A percentile compares a stretch with the other conserved stretches of the same genome.
Conservation (phyloP, 1,140 invertebrate species). For the Eurosta solidaginis region DNA sequence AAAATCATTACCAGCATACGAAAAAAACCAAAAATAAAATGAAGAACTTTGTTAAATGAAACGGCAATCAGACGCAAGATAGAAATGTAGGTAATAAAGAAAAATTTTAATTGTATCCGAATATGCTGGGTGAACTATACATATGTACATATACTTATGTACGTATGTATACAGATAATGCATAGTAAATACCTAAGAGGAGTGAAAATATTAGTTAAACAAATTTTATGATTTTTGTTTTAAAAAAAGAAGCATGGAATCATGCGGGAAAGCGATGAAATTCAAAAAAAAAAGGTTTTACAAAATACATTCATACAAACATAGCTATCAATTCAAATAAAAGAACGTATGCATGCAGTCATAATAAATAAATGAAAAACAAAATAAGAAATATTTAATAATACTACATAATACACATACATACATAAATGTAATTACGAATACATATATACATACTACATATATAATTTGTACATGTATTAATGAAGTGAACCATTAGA, state of each 20-base stretch:
- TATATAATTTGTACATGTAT: conserved; percentile 3
- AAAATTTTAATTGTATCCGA: neutral
- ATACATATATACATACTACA: neutral
- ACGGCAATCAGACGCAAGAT: conserved; percentile 11
- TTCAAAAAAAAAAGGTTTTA: neutral
- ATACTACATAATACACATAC: neutral
- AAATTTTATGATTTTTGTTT: neutral
- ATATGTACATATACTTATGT: too few relatives aligned
- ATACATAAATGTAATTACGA: neutral
- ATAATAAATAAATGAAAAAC: too few relatives aligned
- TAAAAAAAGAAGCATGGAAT: neutral
- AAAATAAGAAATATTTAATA: too few relatives aligned
- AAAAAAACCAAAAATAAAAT: neutral
- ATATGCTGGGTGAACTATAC: neutral
- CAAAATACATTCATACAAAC: neutral
- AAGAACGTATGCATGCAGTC: neutral
- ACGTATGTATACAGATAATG: too few relatives aligned
- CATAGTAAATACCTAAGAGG: neutral
- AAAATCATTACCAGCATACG: neutral
- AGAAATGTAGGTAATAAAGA: neutral
- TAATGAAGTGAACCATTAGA: conserved; percentile 9
- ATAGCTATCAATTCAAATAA: neutral
- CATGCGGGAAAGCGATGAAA: neutral
- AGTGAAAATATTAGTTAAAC: neutral
- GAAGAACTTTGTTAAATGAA: too few relatives aligned